Conservation (phyloP, 2,888 invertebrate species). For the Plagodis dolabraria region DNA sequence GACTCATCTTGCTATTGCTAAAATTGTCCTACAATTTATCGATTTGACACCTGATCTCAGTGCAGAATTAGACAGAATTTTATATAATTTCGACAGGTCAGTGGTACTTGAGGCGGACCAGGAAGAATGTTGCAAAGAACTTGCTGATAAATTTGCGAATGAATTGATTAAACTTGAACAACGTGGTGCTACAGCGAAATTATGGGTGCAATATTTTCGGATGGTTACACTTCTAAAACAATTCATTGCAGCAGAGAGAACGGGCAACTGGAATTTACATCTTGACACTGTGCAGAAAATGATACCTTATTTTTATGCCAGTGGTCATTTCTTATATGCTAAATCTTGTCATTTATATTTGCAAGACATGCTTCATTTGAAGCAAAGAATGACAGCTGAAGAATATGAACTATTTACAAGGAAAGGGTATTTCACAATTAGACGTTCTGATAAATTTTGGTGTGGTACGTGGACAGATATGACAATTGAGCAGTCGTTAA, state of each 20-base stretch:
- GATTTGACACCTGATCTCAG: no score
- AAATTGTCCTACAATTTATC: no score
- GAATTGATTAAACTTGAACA: no score
- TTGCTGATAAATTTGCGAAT: no score
- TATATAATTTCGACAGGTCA: no score
- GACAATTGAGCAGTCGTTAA: conserved; percentile 6
- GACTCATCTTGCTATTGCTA: no score
- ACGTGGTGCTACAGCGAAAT: conserved; percentile 44
- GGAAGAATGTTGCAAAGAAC: no score
- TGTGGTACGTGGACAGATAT: conserved; percentile 1
- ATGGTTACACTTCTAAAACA: conserved; percentile 49
- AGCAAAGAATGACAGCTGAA: conserved; percentile 39
- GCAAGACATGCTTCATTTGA: conserved; percentile 45
- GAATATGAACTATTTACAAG: not conserved
- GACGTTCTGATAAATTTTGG: conserved; percentile 2
- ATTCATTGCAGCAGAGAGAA: conserved; percentile 45
- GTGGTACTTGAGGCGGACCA: no score
- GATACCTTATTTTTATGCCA: conserved; percentile 55
- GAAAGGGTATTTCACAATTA: conserved; percentile 2
- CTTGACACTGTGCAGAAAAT: conserved; percentile 47
- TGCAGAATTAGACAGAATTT: no score
- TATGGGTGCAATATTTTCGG: conserved; percentile 54
- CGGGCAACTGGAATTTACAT: conserved; percentile 40
- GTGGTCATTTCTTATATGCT: conserved; percentile 51
- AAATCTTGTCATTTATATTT: conserved; percentile 44